These are phyloP conservation scores for Corapipo altera DNA, from an alignment of 2,113 vertebrate genomes.

Conservation along the genomic window DNA sequence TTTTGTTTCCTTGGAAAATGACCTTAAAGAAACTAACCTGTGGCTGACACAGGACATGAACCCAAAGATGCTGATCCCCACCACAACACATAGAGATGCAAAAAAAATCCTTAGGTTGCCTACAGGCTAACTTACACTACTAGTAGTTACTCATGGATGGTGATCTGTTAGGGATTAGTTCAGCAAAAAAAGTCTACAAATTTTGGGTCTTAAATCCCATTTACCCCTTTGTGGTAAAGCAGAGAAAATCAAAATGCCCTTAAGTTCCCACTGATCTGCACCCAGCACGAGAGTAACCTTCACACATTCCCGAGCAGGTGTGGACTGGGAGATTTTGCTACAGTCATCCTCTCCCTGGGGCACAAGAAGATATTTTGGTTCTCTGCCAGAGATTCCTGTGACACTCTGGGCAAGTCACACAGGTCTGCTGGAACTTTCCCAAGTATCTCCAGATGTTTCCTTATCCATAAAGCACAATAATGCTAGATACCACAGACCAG, in stretches of 20 bases:
- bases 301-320: not conserved
- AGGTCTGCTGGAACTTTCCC: not conserved
- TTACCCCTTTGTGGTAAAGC: not conserved
- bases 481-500: not conserved
- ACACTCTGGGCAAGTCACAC: not conserved
- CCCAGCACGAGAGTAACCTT: not conserved
- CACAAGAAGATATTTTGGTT: not conserved
- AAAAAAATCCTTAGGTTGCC: not conserved
- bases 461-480: not conserved
- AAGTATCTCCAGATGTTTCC: not conserved
- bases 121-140: not conserved
- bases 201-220: not conserved
- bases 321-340: not conserved
- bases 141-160: not conserved
- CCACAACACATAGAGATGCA: not conserved
- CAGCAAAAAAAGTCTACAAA: not conserved
- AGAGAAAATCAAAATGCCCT: not conserved
- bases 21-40: not conserved
- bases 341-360: not conserved
- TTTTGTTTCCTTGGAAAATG: not conserved
- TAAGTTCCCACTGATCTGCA: not conserved
- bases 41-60: not conserved
- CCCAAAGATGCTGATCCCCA: not conserved
- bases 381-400: not conserved
- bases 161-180: not conserved